Evolutionary conservation across 2,797 vertebrate species (phyloP), one percentile per base, ranked within the genome.

Genomic region (Sternarchorhynchus goeldii): DNA sequence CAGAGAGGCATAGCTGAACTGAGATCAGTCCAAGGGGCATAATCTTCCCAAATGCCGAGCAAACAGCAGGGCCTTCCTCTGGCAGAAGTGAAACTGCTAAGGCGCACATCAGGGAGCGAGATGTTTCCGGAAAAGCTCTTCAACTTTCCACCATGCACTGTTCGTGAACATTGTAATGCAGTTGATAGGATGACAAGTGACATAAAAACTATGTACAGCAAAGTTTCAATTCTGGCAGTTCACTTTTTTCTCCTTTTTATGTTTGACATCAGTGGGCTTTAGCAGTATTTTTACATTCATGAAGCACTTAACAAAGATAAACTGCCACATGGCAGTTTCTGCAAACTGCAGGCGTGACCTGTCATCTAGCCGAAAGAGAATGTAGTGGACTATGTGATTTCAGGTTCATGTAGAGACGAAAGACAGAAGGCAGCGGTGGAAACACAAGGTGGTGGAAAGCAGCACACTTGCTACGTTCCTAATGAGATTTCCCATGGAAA

Each of bases 61-160:
- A 57, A 79, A 64, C 77, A 76, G 68, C 62, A 32, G 73, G 76
- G 56, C 29, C 62, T 67, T 73, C 77, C 62, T 76, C 69, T 34
- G 73, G 45, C 73, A 70, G 66, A 75, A 75, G 57, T 56, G 60
- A 78, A 31, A 58, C 68, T 31, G 36, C 62, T 41, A 66, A 64
- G 58, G 67, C 55, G 63, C 63, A 29, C 20, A 6, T 66, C 60
- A 53, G 57, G 53, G 16, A 20, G 50, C 7, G 31, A 21, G 53
- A 50, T 76, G 34, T 72, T 66, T 66, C 72, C 69, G 56, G 34
- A 34, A 79, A 39, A 14, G 36, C 45, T 71, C 64, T 63, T 36
- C 66, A 55, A 53, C 67, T 69, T 71, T 74, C 72, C 32, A 60
- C 41, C 77, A 68, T 36, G 57, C 63, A 8, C 36, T 12, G 16